Base-by-base conservation (phyloP, 1,140 invertebrate genomes). In the Stegodyphus dumicola region DNA sequence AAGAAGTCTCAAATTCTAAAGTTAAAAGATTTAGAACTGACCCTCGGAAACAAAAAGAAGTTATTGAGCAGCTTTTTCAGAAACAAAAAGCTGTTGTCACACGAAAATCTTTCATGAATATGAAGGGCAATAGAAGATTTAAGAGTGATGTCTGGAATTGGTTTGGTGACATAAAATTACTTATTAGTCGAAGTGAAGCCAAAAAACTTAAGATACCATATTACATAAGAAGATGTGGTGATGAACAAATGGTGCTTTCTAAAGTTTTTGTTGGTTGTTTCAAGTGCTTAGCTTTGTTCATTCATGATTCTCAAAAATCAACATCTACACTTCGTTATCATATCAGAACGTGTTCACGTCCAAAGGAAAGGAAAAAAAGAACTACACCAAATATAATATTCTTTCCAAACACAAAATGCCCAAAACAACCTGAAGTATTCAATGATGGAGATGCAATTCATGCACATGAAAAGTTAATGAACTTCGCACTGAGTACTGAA, bases 91-190 rank as follows among this genome's bases (percentile, higher is more conserved):
- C 81, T 4, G 73, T 85, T 0, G 73, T 85, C 7, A 85, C 81
- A 7, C 15, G 67, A 13, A 85, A 85, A 18, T 76, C 73, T 6
- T 85, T 85, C 17, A 85, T 85, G 81, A 85, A 85, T 53, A 77
- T 85, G 75, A 85, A 85, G n/a, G 81, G 81, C 10, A 85, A 85
- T 49, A 69, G 75, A 33, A 17, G 81, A 7, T 85, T 85, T 33
- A 85, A 85, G 60, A 85, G 81, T 64, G 81, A 85, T 71, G 81
- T 85, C 2, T 85, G 81, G 81, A 85, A 77, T 17, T 85, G 81
- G 81, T 85, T 85, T 70, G 81, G 81, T 13, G 81, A 85, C 66
- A 85, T 85, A n/a, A 85, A 66, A 48, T n/a, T 85, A 7, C 74
- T 85, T 13, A 85, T 85, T 17, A 85, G 81, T 51, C 64, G 81